phyloP scores from a whole-genome alignment of 35 echinoderm and acorn worm genomes.

The Eucidaris tribuloides region DNA sequence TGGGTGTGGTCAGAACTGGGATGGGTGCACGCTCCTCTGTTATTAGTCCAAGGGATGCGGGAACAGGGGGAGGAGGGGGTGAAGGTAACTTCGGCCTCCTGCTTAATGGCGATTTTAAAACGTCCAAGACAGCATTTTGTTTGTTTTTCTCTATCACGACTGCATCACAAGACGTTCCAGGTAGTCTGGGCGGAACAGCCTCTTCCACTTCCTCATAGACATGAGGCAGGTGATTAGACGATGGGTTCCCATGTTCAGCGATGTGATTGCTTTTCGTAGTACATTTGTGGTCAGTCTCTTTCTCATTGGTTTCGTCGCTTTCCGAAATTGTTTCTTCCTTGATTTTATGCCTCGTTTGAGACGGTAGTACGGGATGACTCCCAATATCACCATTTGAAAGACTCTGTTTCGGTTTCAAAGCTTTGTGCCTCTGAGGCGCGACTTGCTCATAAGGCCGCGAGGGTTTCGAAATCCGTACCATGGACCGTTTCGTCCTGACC shows the following conservation, averaged over 20 bases:
- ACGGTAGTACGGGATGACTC: no score
- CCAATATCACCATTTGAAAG: slow-evolving; percentile 5
- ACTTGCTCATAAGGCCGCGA: not conserved
- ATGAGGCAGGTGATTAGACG: no score
- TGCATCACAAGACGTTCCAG: not conserved
- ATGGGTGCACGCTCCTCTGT: no score
- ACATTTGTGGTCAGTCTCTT: no score
- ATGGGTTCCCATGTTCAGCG: no score
- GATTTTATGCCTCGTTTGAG: no score
- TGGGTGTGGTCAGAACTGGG: no score
- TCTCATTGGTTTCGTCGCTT: no score
- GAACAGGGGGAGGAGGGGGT: not conserved
- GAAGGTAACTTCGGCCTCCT: not conserved
- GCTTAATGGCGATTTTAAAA: not conserved
- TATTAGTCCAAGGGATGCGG: no score
- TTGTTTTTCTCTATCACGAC: slow-evolving; percentile 7
- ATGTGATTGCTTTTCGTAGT: no score
- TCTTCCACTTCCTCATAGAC: not conserved
- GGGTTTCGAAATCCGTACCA: not conserved
- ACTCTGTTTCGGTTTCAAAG: not conserved
- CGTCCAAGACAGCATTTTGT: not conserved
- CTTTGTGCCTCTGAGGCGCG: not conserved
- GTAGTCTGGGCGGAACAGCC: not conserved
- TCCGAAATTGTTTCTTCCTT: no score
- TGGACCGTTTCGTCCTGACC: no score